Evolutionary conservation across 2,797 vertebrate genomes (phyloP).

Genomic region (Ibycter americanus): DNA sequence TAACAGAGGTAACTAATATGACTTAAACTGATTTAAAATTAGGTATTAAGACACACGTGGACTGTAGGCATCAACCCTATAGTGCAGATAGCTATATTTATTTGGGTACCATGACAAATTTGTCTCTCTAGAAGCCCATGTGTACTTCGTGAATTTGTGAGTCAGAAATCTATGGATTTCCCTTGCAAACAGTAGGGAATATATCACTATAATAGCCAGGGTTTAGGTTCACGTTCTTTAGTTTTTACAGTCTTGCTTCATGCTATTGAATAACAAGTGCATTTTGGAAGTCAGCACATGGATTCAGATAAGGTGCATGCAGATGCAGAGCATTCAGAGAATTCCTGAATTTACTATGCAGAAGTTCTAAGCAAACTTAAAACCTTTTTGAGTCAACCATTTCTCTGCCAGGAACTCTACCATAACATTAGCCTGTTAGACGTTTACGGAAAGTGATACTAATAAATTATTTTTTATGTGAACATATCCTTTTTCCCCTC

Average conservation of each 20-base stretch:
- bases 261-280: not conserved
- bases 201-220: not conserved
- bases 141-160: not conserved
- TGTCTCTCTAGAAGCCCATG: not conserved
- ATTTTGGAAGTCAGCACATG: not conserved
- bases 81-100: not conserved
- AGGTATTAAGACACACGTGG: not conserved
- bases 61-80: not conserved
- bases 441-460: not conserved
- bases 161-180: not conserved
- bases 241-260: not conserved
- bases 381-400: not conserved
- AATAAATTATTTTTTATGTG: not conserved
- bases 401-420: not conserved
- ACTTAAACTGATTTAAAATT: not conserved
- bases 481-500: not conserved
- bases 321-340: not conserved
- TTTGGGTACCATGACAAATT: not conserved
- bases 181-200: not conserved
- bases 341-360: not conserved
- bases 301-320: rapidly evolving
- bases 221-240: not conserved
- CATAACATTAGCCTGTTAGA: not conserved
- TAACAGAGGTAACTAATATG: not conserved
- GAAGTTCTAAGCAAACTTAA: not conserved